Evolutionary conservation across 64 coral and sea anemone genomes (phyloP).

Genomic region (Catalaphyllia jardinei): DNA sequence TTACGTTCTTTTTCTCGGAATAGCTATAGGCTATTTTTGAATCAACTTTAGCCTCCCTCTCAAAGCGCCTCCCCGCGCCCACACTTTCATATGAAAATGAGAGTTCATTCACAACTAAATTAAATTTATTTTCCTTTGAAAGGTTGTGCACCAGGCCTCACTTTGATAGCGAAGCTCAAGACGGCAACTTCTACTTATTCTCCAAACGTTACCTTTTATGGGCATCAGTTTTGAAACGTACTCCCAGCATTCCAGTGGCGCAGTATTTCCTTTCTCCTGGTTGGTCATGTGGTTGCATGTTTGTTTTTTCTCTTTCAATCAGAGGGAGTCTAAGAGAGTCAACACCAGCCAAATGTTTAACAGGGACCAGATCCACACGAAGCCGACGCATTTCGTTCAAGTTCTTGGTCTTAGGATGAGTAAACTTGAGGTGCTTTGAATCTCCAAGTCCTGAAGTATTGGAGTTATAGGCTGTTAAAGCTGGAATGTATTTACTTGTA

Average conservation of each 20-base stretch:
- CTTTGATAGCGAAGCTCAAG: too few relatives aligned
- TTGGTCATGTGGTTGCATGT: background rate
- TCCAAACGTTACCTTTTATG: constrained; percentile 17
- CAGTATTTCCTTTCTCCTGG: background rate
- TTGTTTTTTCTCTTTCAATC: background rate
- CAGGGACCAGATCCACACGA: constrained; percentile 13
- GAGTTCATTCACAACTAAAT: too few relatives aligned
- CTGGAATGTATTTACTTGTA: constrained; percentile 8
- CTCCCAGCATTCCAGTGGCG: constrained; percentile 34
- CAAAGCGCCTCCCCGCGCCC: too few relatives aligned
- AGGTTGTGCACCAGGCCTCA: too few relatives aligned
- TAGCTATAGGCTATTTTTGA: too few relatives aligned
- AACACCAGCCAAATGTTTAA: background rate
- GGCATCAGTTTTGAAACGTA: constrained; percentile 45
- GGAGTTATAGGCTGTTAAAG: constrained; percentile 3
- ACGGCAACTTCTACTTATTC: background rate
- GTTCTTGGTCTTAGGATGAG: background rate
- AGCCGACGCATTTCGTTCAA: background rate
- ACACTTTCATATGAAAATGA: too few relatives aligned
- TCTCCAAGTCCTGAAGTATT: background rate
- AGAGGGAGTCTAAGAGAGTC: constrained; percentile 12
- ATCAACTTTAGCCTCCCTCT: too few relatives aligned
- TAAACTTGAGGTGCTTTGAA: constrained; percentile 10
- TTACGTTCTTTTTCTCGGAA: too few relatives aligned
- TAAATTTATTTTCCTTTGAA: too few relatives aligned